Conservation (phyloP, 1,140 invertebrate species). For the Halictus rubicundus region DNA sequence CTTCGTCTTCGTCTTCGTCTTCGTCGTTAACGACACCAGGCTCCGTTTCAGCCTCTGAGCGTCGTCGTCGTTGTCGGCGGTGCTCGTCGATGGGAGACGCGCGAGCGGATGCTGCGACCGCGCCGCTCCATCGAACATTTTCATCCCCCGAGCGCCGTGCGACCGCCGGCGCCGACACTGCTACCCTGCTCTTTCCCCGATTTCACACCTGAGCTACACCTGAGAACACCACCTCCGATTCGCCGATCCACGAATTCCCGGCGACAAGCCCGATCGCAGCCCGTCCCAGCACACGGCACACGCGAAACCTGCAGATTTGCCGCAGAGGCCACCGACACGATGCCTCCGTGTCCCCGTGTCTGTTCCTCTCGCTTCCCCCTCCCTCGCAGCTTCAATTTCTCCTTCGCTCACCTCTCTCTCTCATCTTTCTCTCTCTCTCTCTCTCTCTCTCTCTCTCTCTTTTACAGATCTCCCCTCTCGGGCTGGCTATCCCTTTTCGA, state of each 20-base stretch:
- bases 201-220: neutral
- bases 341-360: constrained; percentile 59
- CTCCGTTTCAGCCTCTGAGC: too few species aligned
- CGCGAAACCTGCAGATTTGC: constrained; percentile 69
- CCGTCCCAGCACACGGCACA: constrained; percentile 11
- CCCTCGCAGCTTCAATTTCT: constrained; percentile 18
- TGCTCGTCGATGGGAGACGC: neutral
- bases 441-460: constrained; percentile 10
- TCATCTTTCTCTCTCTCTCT: constrained; percentile 14
- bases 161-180: neutral
- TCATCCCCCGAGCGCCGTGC: constrained; percentile 40
- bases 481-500: constrained; percentile 54
- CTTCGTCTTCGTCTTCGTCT: too few species aligned
- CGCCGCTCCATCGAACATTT: constrained; percentile 40
- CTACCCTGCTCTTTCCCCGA: neutral
- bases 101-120: constrained; percentile 15
- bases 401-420: neutral
- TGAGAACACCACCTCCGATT: neutral
- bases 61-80: too few species aligned
- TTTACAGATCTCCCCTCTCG: constrained; percentile 18
- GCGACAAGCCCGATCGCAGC: neutral
- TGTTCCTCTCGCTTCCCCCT: constrained; percentile 52
- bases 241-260: neutral
- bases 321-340: constrained; percentile 70
- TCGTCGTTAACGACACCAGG: too few species aligned